Base-by-base conservation (phyloP, 2,797 vertebrate genomes). In the Rhynchonycteris naso region DNA sequence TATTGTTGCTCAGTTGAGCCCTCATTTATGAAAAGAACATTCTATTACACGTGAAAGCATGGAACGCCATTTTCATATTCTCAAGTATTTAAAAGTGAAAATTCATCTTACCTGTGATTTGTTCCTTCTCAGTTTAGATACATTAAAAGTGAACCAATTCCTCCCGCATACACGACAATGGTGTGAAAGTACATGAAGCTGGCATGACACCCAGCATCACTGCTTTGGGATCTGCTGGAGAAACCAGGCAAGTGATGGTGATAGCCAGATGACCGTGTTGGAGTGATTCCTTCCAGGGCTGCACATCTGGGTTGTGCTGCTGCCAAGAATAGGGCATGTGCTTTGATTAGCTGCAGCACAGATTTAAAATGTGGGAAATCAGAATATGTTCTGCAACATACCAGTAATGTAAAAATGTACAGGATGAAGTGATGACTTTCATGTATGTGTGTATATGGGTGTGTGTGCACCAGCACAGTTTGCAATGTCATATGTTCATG, bases 291-390 rank as follows among this genome's bases (percentile, higher is more conserved):
- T 98, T 97, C 93, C 84, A 97, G 97, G 90, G 54, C 90, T 91
- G 78, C 58, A 91, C 97, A 98, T 98, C 97, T 98, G 97, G 95
- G 95, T 79, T 68, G 52, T 56, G 56, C 94, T 97, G 96, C 94
- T 98, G 97, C 95, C 97, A 97, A 88, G 79, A 69, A 90, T 88
- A 76, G 30, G 66, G 9, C 18, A 80, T 43, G 28, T 76, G 12
- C 47, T 94, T 97, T 0, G 28, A 80, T 83, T 33, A 89, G 33
- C 66, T 75, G 66, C 35, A 88, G 76, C 50, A 87, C 68, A 63
- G 54, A 87, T 93, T 63, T n/a, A 72, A 90, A 95, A 68, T n/a
- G 52, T 54, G 76, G 58, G 87, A 88, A 81, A 74, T 2, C 50
- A 68, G 85, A 76, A 69, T 24, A n/a, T 61, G 47, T 30, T 79